Conservation (phyloP, 2,888 invertebrate species). For the Machimus rusticus region DNA sequence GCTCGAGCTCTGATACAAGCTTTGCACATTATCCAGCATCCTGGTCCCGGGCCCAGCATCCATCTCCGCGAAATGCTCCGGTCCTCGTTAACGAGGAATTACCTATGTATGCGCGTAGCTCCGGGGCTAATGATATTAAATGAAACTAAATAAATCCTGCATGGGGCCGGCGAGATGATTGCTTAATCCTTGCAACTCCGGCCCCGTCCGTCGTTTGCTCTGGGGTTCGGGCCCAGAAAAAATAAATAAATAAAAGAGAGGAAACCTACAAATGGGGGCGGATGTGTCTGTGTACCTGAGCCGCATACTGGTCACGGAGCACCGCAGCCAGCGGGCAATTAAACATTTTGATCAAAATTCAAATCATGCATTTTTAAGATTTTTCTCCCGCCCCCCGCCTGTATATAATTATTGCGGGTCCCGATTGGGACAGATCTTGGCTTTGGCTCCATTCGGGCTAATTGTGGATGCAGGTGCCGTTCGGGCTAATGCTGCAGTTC, state of each 20-base stretch:
- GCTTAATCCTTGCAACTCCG: neutral
- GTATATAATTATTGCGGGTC: neutral
- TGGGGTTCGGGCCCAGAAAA: neutral
- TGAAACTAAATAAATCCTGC: conserved; percentile 23
- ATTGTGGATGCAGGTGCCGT: neutral
- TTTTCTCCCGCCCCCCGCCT: neutral
- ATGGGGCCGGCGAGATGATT: neutral
- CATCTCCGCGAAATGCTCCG: neutral
- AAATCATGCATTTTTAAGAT: neutral
- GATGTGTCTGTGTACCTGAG: neutral
- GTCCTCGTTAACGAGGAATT: neutral
- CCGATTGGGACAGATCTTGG: neutral
- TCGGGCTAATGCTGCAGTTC: neutral
- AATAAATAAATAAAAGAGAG: neutral
- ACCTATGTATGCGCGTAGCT: neutral
- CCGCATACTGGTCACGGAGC: neutral
- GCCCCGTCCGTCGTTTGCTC: neutral
- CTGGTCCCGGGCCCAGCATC: neutral
- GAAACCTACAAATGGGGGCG: neutral
- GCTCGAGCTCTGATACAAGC: neutral
- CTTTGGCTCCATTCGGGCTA: neutral
- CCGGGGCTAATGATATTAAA: conserved; percentile 13
- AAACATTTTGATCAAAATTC: neutral
- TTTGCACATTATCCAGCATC: neutral
- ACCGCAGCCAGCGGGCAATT: neutral